Evolutionary conservation across 2,797 vertebrate species (phyloP), one percentile per base, ranked within the genome.

Genomic region (Allobates femoralis): DNA sequence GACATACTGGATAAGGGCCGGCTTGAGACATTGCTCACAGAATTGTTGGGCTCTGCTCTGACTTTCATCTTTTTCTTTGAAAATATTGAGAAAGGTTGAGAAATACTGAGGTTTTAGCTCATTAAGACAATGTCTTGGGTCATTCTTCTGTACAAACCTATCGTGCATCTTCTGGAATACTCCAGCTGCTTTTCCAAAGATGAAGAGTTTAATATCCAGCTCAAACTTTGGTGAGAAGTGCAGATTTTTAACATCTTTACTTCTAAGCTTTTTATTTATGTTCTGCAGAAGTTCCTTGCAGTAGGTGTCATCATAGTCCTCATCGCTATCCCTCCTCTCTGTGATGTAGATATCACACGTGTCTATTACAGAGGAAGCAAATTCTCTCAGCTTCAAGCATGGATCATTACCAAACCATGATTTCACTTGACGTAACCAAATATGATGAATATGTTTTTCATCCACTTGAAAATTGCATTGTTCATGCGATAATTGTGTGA

Each of bases 141-240:
- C 90, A 21, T 37, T 89, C 14, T 94, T 92, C 56, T 93, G 91
- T 4, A 89, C 88, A 85, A 90, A 94, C 23, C 75, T 89, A 16
- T 94, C 85, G 30, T 94, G 93, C 50, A 94, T 89, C 76, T 91
- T 87, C 85, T 95, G 94, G 89, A 96, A 95, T 18, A 91, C 90
- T 26, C 85, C 46, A 73, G 92, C 92, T 51, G 94, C 94, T 79
- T 87, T 84, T 10, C 89, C 89, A 84, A 95, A 94, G 69, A 96
- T 88, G 71, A 91, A 88, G 11, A 93, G 86, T 86, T 95, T 96
- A 32, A 96, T 85, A 82, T 95, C 93, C 4, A 93, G 91, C 86
- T 95, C 94, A 92, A 94, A 95, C 51, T 88, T 84, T 37, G 90
- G 88, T 77, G 81, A 92, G 46, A 91, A 91, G 66, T 90, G 87